These are phyloP conservation scores for Molanna angustata DNA, from an alignment of 2,888 invertebrate species.

Conservation along the genomic window DNA sequence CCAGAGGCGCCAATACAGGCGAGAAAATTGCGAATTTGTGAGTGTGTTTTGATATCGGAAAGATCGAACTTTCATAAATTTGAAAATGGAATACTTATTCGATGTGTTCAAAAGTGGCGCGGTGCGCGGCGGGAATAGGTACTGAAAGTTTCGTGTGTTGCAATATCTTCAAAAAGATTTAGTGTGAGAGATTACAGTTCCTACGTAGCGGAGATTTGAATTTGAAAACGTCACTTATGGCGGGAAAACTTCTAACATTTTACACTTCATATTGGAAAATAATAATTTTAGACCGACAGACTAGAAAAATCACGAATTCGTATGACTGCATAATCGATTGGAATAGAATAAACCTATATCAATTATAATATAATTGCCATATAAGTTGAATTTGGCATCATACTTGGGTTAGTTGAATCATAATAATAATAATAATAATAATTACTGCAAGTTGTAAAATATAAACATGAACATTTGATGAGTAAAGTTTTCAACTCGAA, in stretches of 20 bases:
- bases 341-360: no score
- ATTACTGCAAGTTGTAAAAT: no score
- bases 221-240: slow-evolving; percentile 11
- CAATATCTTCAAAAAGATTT: slow-evolving; percentile 11
- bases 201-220: slow-evolving; percentile 10
- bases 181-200: background rate
- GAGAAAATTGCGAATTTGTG: background rate
- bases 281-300: slow-evolving; percentile 4
- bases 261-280: slow-evolving; percentile 8
- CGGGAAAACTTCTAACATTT: slow-evolving; percentile 8
- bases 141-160: slow-evolving; percentile 5
- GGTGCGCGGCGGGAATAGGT: slow-evolving; percentile 5
- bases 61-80: background rate
- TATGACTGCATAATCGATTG: no score
- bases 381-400: no score
- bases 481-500: background rate
- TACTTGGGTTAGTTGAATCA: no score
- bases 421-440: no score
- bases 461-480: background rate
- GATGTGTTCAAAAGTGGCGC: background rate
- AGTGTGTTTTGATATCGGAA: background rate
- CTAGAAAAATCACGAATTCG: no score
- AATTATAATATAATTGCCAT: no score
- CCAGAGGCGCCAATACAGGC: no score
- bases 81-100: background rate